Conservation (phyloP, 64 coral and sea anemone species). For the Pocillopora damicornis region DNA sequence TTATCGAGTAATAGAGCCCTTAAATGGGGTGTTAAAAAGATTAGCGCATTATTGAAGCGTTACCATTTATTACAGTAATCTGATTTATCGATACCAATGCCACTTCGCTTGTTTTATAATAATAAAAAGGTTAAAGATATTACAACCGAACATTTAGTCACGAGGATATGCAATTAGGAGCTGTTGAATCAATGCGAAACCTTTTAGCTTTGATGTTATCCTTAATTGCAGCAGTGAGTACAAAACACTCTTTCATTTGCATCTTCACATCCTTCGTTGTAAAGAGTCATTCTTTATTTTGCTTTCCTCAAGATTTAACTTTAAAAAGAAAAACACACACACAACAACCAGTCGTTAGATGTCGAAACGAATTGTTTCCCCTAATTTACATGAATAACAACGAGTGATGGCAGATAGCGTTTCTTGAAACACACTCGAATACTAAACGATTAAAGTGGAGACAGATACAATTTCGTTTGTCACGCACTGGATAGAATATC, state of each 20-base stretch:
- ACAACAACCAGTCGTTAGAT: neutral
- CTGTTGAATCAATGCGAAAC: neutral
- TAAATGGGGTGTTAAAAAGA: neutral
- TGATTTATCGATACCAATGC: neutral
- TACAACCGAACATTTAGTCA: neutral
- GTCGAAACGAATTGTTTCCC: neutral
- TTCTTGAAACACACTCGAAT: neutral
- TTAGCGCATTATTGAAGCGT: neutral
- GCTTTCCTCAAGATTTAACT: neutral
- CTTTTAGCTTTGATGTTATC: neutral
- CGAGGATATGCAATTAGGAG: neutral
- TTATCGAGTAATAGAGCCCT: neutral
- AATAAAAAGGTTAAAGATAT: neutral
- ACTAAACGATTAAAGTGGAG: neutral
- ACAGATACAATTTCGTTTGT: neutral
- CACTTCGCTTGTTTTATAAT: neutral
- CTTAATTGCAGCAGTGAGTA: neutral
- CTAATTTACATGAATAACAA: constrained; percentile 14
- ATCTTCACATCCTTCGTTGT: neutral
- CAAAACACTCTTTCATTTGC: neutral
- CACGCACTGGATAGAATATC: neutral
- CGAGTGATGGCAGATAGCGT: neutral
- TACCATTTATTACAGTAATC: neutral
- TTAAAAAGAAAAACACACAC: neutral
- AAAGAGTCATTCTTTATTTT: neutral